phyloP scores from a whole-genome alignment of 2,888 invertebrate species.

The Athripsodes cinereus region DNA sequence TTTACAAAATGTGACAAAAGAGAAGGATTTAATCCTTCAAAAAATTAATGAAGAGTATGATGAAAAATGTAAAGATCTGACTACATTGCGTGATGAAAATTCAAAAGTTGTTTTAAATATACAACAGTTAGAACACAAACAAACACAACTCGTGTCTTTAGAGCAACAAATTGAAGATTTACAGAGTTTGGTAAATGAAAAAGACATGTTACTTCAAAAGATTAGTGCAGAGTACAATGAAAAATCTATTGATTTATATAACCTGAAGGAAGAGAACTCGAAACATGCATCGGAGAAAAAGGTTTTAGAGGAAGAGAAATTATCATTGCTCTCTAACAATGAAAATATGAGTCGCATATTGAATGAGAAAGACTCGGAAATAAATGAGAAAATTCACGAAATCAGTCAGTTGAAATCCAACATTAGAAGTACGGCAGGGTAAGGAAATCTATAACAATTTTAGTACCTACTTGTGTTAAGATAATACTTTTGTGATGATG shows the following conservation, averaged over 20 bases:
- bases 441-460: not conserved
- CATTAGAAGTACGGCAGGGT: not conserved
- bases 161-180: slow-evolving; percentile 37
- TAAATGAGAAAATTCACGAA: slow-evolving; percentile 29
- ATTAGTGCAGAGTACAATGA: slow-evolving; percentile 37
- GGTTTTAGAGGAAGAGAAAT: slow-evolving; percentile 32
- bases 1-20: slow-evolving; percentile 39
- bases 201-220: slow-evolving; percentile 35
- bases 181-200: slow-evolving; percentile 38
- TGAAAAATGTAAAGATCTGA: slow-evolving; percentile 36
- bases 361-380: slow-evolving; percentile 29
- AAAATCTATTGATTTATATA: slow-evolving; percentile 36
- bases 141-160: slow-evolving; percentile 37
- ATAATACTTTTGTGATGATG: too few species aligned
- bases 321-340: slow-evolving; percentile 13
- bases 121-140: too few species aligned
- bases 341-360: slow-evolving; percentile 9
- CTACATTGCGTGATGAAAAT: slow-evolving; percentile 31
- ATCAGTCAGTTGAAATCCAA: slow-evolving; percentile 9
- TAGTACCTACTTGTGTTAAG: too few species aligned
- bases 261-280: slow-evolving; percentile 31
- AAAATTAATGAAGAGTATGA: slow-evolving; percentile 37
- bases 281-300: slow-evolving; percentile 33
- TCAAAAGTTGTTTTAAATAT: slow-evolving; percentile 31
- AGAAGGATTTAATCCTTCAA: slow-evolving; percentile 36